Evolutionary conservation across 1,140 invertebrate genomes (phyloP), one percentile per base, ranked within the genome.

Genomic region (Tetramorium parvispinum): DNA sequence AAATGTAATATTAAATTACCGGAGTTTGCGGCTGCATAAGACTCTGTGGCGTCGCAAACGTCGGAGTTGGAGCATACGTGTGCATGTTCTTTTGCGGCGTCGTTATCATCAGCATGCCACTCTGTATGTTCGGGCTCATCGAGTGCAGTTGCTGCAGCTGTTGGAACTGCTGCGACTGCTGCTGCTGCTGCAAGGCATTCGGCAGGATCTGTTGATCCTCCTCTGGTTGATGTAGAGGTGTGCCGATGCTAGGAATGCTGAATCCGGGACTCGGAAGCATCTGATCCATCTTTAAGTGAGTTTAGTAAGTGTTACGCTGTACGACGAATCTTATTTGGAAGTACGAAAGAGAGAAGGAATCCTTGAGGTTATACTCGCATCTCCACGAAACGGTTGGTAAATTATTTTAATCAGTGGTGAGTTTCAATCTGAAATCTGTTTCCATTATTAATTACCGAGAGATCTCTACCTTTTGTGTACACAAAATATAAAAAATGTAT

Each of bases 11-110:
- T 73, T 27, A 8, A 82, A 65, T 95, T 96, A 98, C 97, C 59
- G 98, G 98, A 77, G 98, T 98, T 95, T 98, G 98, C 1, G 98
- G 97, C 93, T 98, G 98, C 97, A 98, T 98, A 71, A 97, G 93
- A 91, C 95, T 96, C 85, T 97, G 97, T 11, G 98, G 98, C 27
- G 97, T 97, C 1, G 97, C 95, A 95, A 97, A 97, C 43, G 96
- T 95, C 87, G 95, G 93, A 18, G 94, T 95, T 55, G 97, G 96
- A 59, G 96, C 96, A 95, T 97, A 97, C 18, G 96, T 96, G 85
- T 97, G 97, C 95, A 97, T 97, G 66, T 96, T 95, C 93, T 96
- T 97, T 82, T 97, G 97, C 0, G 97, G 96, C 2, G 96, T 96
- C 2, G 95, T 93, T 1, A 96, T 91, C 95, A 96, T 95, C 24